Evolutionary conservation across 2,797 vertebrate genomes (phyloP), one percentile per base, ranked within the genome.

Genomic region (Muraenolepis orangiensis): DNA sequence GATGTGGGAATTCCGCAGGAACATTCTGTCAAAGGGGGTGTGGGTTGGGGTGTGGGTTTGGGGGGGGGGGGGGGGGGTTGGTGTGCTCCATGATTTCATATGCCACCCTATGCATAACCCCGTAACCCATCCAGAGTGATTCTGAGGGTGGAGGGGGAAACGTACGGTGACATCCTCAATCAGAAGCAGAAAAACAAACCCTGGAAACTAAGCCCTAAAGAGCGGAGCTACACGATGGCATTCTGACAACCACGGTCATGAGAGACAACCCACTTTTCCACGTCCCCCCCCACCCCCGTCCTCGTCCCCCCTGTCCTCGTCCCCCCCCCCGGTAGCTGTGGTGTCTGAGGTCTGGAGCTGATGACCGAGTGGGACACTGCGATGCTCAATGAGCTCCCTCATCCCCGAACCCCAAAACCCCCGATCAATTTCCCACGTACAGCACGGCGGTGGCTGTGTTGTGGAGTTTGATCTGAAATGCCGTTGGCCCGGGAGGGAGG

Each of bases 51-150:
- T 84, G 46, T 1, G 20, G 20, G 46, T 34, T 42, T n/a, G 6
- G 16, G 80, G 83, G 80, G 81, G 84, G 77, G 78, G 83, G 80
- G 80, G 84, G 46, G 6, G 20, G 20, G 46, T 34, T 42, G n/a
- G n/a, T n/a, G 87, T 84, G 83, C 90, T 91, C 88, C 84, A 87
- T 91, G 82, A 88, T 85, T 89, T 89, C 87, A 85, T 85, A 85
- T 76, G 78, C 83, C 85, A 84, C 85, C 84, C 80, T 85, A 87
- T 76, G 42, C 81, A 79, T 32, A 79, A 78, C 46, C 46, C 14
- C 46, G 8, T 57, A n/a, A 57, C 8, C 6, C 46, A 57, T 57
- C 7, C 18, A 18, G 28, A 6, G 32, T 1, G 64, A 1, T n/a
- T 7, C 0, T n/a, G n/a, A n/a, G n/a, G n/a, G 46, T 18, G 81